A percentile compares a stretch with the other conserved stretches of the same genome.
Conservation (phyloP, 2,797 vertebrate genomes). For the Pseudomugil tenellus region DNA sequence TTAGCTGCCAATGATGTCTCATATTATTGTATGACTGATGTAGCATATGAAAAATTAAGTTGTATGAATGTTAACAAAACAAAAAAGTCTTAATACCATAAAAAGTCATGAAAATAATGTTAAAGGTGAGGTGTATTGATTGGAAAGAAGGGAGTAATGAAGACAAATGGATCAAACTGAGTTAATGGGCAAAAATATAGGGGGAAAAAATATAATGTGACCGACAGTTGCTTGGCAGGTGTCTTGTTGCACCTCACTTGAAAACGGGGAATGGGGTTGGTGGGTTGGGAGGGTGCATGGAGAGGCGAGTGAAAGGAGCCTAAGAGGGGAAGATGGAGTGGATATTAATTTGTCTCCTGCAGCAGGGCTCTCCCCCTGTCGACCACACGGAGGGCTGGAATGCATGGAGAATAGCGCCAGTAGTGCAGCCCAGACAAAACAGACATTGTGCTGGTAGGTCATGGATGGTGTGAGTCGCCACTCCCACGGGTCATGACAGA, state of each 20-base stretch:
- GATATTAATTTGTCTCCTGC: conserved; percentile 81
- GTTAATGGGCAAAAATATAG: conserved; percentile 11
- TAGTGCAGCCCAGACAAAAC: conserved; percentile 82
- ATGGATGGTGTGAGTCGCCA: conserved; percentile 77
- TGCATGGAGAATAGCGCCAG: conserved; percentile 78
- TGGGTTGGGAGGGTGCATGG: not conserved
- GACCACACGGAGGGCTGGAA: conserved; percentile 79
- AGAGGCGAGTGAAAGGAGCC: conserved; percentile 21
- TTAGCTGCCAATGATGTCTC: not conserved
- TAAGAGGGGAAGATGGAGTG: conserved; percentile 59
- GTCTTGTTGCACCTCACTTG: conserved; percentile 53
- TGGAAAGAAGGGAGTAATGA: not conserved
- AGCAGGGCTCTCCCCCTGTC: conserved; percentile 48
- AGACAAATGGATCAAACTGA: not conserved
- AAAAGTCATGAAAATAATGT: not conserved
- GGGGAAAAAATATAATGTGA: conserved; percentile 8
- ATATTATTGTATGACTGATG: not conserved
- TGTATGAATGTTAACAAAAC: not conserved
- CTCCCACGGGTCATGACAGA: conserved; percentile 78
- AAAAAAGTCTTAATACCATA: not conserved
- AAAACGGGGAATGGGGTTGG: conserved; percentile 11
- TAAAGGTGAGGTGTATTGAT: not conserved
- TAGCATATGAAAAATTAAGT: not conserved
- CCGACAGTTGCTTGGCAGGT: conserved; percentile 79
- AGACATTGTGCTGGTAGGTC: conserved; percentile 80